These are phyloP conservation scores for Aporrectodea caliginosa DNA, from an alignment of 1,140 invertebrate genomes.

Conservation along the genomic window DNA sequence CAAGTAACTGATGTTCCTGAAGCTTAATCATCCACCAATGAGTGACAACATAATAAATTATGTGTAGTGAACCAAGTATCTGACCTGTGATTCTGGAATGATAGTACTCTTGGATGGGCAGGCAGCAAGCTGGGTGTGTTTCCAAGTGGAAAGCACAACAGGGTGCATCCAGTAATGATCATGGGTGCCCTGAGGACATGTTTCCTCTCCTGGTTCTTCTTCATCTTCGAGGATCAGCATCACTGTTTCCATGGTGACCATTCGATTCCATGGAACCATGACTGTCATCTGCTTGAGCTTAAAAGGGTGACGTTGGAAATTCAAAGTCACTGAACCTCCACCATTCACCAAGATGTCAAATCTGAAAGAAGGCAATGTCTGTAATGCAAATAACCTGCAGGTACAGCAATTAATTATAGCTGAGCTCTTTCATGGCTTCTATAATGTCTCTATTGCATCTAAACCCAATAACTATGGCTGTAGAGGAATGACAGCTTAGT, in stretches of 20 bases:
- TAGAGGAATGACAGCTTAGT: no score
- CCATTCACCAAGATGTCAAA: slow-evolving; percentile 97
- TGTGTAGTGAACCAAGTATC: no score
- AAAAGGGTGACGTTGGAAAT: slow-evolving; percentile 90
- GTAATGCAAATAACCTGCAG: no score
- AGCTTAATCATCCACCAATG: no score
- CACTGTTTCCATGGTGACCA: slow-evolving; percentile 59
- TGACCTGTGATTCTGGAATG: slow-evolving; percentile 87
- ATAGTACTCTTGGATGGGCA: slow-evolving; percentile 83
- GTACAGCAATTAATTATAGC: no score
- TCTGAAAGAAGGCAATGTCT: slow-evolving; percentile 59
- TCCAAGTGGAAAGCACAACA: slow-evolving; percentile 90
- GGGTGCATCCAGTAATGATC: slow-evolving; percentile 94
- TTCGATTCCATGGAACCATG: slow-evolving; percentile 95
- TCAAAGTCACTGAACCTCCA: slow-evolving; percentile 87
- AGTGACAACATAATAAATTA: no score
- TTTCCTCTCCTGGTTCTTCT: slow-evolving; percentile 39
- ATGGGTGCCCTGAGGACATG: slow-evolving; percentile 63
- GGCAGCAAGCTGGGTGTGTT: slow-evolving; percentile 84
- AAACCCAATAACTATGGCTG: no score
- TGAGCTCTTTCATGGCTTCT: no score
- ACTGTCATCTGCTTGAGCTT: slow-evolving; percentile 83
- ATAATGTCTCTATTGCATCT: no score
- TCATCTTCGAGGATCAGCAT: slow-evolving; percentile 70
- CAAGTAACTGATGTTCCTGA: no score